Base-by-base conservation (phyloP, 2,888 invertebrate genomes). In the Embidobia sp. region DNA sequence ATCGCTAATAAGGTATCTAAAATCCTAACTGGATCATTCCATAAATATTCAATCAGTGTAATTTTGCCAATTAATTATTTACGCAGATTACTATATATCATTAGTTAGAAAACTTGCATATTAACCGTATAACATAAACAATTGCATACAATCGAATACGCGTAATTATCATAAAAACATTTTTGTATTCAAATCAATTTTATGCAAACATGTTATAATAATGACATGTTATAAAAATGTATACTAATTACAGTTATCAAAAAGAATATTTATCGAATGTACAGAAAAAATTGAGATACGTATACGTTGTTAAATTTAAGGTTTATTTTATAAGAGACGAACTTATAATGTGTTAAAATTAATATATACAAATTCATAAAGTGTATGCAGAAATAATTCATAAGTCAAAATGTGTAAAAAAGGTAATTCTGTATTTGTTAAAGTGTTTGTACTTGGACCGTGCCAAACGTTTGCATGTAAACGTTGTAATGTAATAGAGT, bases 31-130 rank as follows among this genome's bases (percentile, higher is more conserved):
- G 40, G n/a, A 55, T 15, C 59, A 53, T 53, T 70, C 35, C 35
- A 44, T 53, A 46, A 61, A 70, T 61, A 70, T 70, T 70, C 53
- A 49, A 69, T 29, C 29, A 37, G 29, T 49, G 49, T 49, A 27
- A 57, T 69, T 59, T 48, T 66, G 35, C 55, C 46, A 66, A 46
- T 27, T 18, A 31, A 53, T 51, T 64, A 49, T 63, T 53, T 33
- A 42, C 64, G 44, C 42, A 53, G 33, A 49, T 35, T 57, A 55
- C 15, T 18, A 69, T 48, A 46, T 67, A 57, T 49, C 15, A 44
- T 13, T 66, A 66, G 66, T 35, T 66, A 66, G 53, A 66, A 53
- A 66, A 53, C 27, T 44, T 66, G 53, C 35, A 53, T 66, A 66
- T 44, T 66, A 66, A 53, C 53, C 53, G 40, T 66, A 53, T 44